Conservation (phyloP, 2,888 invertebrate genomes). For the Latrodectus elegans region DNA sequence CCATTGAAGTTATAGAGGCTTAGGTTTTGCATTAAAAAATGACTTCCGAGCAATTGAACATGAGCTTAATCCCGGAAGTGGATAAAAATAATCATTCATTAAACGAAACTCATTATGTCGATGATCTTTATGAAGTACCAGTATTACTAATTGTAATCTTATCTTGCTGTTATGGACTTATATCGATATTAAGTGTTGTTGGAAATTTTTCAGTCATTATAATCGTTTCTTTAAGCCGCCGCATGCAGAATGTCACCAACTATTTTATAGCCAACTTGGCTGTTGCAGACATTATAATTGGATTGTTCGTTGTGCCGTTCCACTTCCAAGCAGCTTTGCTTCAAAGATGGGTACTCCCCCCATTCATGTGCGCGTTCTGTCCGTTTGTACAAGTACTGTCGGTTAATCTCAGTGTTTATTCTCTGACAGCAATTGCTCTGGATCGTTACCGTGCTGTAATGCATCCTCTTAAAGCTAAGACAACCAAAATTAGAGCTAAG, state of each 20-base stretch:
- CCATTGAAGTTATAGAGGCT: too few relatives aligned
- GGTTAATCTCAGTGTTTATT: conserved; percentile 90
- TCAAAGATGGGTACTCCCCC: conserved; percentile 89
- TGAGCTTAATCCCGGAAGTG: too few relatives aligned
- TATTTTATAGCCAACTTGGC: conserved; percentile 90
- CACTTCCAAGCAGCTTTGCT: conserved; percentile 91
- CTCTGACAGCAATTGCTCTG: conserved; percentile 88
- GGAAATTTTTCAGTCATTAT: conserved; percentile 90
- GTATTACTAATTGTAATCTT: conserved; percentile 83
- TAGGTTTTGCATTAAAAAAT: too few relatives aligned
- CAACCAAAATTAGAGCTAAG: conserved; percentile 84
- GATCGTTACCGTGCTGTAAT: conserved; percentile 82
- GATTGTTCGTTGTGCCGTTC: conserved; percentile 89
- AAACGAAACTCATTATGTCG: neutral
- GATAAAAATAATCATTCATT: too few relatives aligned
- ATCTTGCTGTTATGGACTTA: conserved; percentile 86
- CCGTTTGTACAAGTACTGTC: conserved; percentile 86
- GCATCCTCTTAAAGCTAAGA: conserved; percentile 80
- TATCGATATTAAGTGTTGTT: conserved; percentile 86
- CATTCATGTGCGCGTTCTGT: conserved; percentile 90
- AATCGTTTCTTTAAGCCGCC: conserved; percentile 84
- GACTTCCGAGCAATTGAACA: too few relatives aligned
- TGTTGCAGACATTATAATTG: conserved; percentile 89
- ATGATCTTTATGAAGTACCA: conserved; percentile 82
- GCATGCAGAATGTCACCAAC: conserved; percentile 88